These are phyloP conservation scores for Terrapene triunguis DNA, from an alignment of 2,113 vertebrate genomes.

Conservation along the genomic window DNA sequence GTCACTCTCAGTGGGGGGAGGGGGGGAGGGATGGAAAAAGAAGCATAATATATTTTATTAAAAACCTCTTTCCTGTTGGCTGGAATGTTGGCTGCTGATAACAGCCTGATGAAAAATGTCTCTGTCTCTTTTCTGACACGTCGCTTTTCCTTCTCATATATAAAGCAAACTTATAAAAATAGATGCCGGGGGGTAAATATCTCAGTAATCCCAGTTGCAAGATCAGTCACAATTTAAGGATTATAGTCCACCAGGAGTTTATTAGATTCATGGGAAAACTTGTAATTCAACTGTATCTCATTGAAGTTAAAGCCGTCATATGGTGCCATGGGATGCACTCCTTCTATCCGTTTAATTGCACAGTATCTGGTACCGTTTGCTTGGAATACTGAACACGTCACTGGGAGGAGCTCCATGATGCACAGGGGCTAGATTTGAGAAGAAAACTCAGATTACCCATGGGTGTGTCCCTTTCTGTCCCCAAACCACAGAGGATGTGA, in stretches of 20 bases:
- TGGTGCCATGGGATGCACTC: not conserved
- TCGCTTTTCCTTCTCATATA: not conserved
- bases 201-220: constrained; percentile 24
- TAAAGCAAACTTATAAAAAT: constrained; percentile 1
- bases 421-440: not conserved
- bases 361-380: not conserved
- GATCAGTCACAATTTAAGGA: not conserved
- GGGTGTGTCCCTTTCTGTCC: accelerated
- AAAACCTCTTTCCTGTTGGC: not conserved
- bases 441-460: not conserved
- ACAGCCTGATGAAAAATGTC: not conserved
- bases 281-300: not conserved
- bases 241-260: constrained; percentile 3
- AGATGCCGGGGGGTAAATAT: not conserved
- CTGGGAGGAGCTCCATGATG: not conserved
- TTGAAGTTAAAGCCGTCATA: not conserved
- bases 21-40: not conserved
- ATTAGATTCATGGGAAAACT: not conserved
- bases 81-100: not conserved
- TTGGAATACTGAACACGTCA: not conserved
- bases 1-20: not conserved
- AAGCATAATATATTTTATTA: not conserved
- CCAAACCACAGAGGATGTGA: accelerated
- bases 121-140: not conserved
- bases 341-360: not conserved